phyloP scores from a whole-genome alignment of 2,888 invertebrate species.

The Apoda limacodes region DNA sequence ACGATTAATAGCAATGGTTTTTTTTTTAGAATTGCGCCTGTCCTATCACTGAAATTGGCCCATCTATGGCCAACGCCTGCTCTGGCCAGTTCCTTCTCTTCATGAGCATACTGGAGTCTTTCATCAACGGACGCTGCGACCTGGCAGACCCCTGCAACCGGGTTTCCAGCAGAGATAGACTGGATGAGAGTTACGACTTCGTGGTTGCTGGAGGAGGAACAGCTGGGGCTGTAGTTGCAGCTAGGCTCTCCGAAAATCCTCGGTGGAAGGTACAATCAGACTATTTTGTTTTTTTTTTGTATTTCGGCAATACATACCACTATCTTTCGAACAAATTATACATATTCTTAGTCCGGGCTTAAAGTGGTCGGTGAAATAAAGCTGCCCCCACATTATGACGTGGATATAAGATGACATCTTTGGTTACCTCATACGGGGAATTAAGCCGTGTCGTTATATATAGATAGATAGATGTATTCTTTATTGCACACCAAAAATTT shows the following conservation, averaged over 20 bases:
- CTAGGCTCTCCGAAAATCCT: slow-evolving; percentile 73
- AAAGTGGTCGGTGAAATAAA: no score
- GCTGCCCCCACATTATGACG: no score
- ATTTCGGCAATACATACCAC: no score
- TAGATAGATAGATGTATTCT: no score
- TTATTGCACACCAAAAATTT: no score
- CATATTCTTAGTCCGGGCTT: no score
- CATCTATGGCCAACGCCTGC: slow-evolving; percentile 68
- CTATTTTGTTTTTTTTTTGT: no score
- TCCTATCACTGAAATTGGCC: slow-evolving; percentile 64
- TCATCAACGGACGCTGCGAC: slow-evolving; percentile 69
- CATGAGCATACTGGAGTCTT: slow-evolving; percentile 74
- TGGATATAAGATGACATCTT: no score
- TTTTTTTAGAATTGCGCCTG: slow-evolving; percentile 63
- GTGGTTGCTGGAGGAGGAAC: slow-evolving; percentile 76
- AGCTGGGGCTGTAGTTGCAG: slow-evolving; percentile 74
- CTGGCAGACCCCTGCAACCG: slow-evolving; percentile 72
- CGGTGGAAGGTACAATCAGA: slow-evolving; percentile 75
- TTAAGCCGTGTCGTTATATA: no score
- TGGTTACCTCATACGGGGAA: no score
- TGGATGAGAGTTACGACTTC: slow-evolving; percentile 72
- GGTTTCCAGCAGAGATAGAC: slow-evolving; percentile 44
- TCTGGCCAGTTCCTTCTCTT: slow-evolving; percentile 72
- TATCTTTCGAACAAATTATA: no score
- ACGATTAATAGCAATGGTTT: no score